Conservation (phyloP, 2,113 vertebrate species). For the Pedionomus torquatus region DNA sequence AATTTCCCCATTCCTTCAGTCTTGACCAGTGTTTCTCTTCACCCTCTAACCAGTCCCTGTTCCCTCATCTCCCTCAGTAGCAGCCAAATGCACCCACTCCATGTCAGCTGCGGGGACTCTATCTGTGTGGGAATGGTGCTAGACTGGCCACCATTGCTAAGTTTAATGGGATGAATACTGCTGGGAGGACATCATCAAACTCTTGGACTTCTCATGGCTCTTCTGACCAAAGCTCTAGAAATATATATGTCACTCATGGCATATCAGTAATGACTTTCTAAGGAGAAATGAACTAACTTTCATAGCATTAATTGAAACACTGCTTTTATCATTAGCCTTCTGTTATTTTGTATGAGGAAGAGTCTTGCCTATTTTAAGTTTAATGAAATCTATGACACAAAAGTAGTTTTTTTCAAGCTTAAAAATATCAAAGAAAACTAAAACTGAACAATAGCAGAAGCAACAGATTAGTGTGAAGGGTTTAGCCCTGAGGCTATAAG, state of each 20-base stretch:
- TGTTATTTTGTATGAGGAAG: not conserved
- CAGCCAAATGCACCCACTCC: not conserved
- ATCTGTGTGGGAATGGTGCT: not conserved
- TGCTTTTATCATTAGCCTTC: not conserved
- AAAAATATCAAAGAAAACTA: not conserved
- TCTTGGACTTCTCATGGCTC: not conserved
- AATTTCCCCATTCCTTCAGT: not conserved
- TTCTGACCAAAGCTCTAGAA: not conserved
- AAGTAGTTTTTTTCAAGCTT: not conserved
- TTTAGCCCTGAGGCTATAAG: not conserved
- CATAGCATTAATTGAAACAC: not conserved
- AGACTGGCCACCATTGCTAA: not conserved
- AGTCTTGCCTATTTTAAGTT: not conserved
- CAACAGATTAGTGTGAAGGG: not conserved
- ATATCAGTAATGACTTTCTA: not conserved
- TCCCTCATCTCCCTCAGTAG: rapidly evolving
- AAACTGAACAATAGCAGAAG: not conserved
- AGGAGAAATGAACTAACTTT: not conserved
- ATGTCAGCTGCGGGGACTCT: rapidly evolving
- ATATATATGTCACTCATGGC: rapidly evolving
- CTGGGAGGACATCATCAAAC: not conserved
- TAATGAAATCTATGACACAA: not conserved
- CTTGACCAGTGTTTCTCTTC: not conserved
- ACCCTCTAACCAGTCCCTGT: rapidly evolving
- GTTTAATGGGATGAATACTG: not conserved